A percentile compares a stretch with the other conserved stretches of the same genome.
Conservation (phyloP, 2,113 vertebrate species). For the Pygoscelis adeliae region DNA sequence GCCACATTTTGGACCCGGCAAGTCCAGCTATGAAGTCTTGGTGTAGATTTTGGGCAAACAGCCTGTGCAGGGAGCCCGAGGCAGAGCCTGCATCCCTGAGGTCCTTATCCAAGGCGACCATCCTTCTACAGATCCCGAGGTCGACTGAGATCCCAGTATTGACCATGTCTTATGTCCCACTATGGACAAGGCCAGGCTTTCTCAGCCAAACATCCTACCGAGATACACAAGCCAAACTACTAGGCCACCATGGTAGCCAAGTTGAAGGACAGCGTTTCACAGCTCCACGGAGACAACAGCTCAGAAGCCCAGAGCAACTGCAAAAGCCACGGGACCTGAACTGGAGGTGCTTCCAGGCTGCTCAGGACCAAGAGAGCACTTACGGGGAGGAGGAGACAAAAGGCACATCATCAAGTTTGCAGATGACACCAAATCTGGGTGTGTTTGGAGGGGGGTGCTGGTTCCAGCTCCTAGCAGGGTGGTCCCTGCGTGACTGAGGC, state of each 20-base stretch:
- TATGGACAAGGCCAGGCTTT: background rate
- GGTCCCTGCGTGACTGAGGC: background rate
- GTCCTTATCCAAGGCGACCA: background rate
- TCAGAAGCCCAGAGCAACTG: background rate
- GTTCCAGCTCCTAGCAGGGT: background rate
- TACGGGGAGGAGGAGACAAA: background rate
- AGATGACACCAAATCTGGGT: background rate
- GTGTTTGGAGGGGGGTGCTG: background rate
- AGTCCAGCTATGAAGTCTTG: background rate
- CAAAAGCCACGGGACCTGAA: background rate
- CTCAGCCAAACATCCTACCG: background rate
- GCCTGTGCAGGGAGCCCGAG: background rate
- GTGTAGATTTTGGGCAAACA: background rate
- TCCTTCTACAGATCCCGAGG: background rate
- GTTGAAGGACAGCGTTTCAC: background rate
- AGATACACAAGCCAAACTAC: background rate
- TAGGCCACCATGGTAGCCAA: background rate
- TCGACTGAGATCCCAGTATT: background rate
- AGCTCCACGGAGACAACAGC: background rate
- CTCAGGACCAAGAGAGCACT: background rate
- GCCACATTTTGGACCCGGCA: fast-evolving
- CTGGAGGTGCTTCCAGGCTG: background rate
- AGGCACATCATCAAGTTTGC: background rate
- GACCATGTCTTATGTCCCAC: background rate
- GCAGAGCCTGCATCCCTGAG: background rate